Conservation (phyloP, 2,888 invertebrate genomes). For the Hydrotaea cyrtoneurina region DNA sequence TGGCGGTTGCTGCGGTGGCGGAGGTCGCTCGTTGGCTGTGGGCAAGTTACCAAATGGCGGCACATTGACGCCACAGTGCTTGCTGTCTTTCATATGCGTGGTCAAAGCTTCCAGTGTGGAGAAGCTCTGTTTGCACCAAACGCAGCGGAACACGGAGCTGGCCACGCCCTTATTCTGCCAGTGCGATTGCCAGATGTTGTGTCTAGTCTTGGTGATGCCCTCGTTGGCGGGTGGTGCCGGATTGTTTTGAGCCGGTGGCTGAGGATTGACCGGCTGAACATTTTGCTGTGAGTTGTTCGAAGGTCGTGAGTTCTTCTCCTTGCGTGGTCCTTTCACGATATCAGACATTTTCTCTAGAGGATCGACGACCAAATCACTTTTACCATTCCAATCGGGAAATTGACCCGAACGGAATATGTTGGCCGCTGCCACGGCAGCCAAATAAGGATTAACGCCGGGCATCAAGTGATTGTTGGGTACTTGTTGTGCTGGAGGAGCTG, state of each 20-base stretch:
- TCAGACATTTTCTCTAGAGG: conserved; percentile 95
- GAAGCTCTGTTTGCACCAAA: conserved; percentile 99
- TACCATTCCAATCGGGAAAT: conserved; percentile 86
- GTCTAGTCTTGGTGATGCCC: conserved; percentile 83
- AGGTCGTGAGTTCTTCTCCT: conserved; percentile 81
- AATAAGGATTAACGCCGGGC: conserved; percentile 90
- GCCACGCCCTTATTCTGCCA: conserved; percentile 98
- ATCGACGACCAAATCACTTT: conserved; percentile 90
- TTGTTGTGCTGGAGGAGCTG: conserved; percentile 83
- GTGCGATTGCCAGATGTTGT: conserved; percentile 98
- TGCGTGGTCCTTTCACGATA: conserved; percentile 87
- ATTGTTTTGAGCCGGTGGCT: conserved; percentile 74
- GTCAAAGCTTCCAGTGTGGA: conserved; percentile 96
- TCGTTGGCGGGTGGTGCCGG: conserved; percentile 69
- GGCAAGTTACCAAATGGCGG: conserved; percentile 83
- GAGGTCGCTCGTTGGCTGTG: conserved; percentile 68
- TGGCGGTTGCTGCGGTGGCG: conserved; percentile 66
- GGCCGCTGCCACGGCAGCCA: conserved; percentile 90
- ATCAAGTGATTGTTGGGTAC: conserved; percentile 88
- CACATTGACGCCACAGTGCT: conserved; percentile 95
- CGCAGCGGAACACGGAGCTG: conserved; percentile 97
- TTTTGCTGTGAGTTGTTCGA: conserved; percentile 56
- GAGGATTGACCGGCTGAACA: conserved; percentile 78
- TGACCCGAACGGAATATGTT: conserved; percentile 88
- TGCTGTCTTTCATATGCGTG: conserved; percentile 98